Conservation (phyloP, 2,888 invertebrate species). For the Apodemia zela region DNA sequence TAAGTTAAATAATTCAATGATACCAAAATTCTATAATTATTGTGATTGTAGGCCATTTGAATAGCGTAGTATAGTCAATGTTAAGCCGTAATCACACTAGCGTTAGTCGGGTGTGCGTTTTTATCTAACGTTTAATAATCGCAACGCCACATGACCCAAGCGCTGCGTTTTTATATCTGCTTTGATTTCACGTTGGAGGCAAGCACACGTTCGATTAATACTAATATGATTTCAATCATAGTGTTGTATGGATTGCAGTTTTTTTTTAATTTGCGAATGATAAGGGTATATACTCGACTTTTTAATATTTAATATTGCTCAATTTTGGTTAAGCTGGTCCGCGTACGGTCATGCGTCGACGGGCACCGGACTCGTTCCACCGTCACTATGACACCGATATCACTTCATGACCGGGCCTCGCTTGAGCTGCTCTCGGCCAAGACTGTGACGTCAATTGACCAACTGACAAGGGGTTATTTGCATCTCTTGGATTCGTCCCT, state of each 20-base stretch:
- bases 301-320: neutral
- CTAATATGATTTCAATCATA: too few relatives aligned
- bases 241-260: too few relatives aligned
- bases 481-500: conserved; percentile 94
- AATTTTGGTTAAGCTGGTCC: conserved; percentile 25
- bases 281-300: neutral
- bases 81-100: neutral
- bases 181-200: too few relatives aligned
- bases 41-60: too few relatives aligned
- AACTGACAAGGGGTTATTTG: conserved; percentile 94
- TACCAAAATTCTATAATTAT: too few relatives aligned
- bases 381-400: conserved; percentile 74
- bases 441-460: conserved; percentile 91
- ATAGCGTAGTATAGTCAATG: neutral
- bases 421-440: conserved; percentile 64
- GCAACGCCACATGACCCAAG: too few relatives aligned
- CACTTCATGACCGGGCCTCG: conserved; percentile 65
- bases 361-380: conserved; percentile 37
- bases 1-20: too few relatives aligned
- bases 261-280: too few relatives aligned
- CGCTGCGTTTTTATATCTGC: too few relatives aligned
- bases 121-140: too few relatives aligned
- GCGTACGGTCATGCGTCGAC: conserved; percentile 30
- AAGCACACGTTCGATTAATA: too few relatives aligned
- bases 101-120: neutral